Base-by-base conservation (phyloP, 2,113 vertebrate genomes). In the Alligator sinensis region DNA sequence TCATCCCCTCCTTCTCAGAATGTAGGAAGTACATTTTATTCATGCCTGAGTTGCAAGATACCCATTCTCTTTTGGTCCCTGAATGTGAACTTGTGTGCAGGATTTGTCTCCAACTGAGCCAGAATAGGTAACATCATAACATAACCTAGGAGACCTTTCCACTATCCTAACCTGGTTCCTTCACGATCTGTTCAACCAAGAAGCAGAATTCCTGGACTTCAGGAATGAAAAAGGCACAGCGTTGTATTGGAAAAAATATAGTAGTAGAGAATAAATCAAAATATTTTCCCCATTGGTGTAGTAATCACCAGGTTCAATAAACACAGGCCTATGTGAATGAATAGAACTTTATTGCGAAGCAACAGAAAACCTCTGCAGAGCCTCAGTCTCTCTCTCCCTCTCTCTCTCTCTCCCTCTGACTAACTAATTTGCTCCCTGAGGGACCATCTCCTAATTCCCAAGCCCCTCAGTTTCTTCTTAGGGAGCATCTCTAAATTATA, bases 261-360 rank as follows among this genome's bases (percentile, higher is more conserved):
- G n/a, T 63, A 89, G 58, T 47, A 88, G 55, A 64, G n/a, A 80
- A 86, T 81, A 60, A 27, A 88, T 87, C 84, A 86, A 91, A 82
- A 60, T 88, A 70, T 70, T 34, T 30, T 9, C n/a, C n/a, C 18
- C 28, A 21, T 11, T 18, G 18, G 66, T 47, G 47, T 47, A 47
- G 47, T 47, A 47, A 47, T 47, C 47, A 47, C 47, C 47, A 47
- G 47, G 8, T 47, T 47, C 47, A 47, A 47, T 47, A 47, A 47
- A 47, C 47, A 47, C 47, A 47, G 47, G 47, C 47, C 47, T 9
- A 47, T 47, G 47, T 47, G 47, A 47, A 47, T 47, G 47, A 47
- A 9, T 47, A 47, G 6, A 9, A 47, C 47, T 47, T 47, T 47
- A 47, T 47, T 47, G 47, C 9, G 47, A 47, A 47, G 47, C 47